Base-by-base conservation (phyloP, 2,888 invertebrate species). In the Parapristionchus giblindavisi region DNA sequence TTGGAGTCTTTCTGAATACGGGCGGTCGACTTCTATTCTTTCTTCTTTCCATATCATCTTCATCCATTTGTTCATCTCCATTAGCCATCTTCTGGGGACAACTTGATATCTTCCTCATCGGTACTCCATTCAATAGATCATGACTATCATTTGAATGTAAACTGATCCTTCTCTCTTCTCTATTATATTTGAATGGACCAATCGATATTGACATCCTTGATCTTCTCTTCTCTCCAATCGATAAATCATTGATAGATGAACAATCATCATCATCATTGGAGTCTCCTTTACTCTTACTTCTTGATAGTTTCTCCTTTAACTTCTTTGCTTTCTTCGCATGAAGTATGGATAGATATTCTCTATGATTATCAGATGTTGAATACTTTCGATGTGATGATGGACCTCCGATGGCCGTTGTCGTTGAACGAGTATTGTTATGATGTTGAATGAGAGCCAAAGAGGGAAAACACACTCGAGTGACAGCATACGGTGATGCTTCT, bases 381-480 rank as follows among this genome's bases (percentile, higher is more conserved):
- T 56, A 29, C 14, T 56, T 24, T n/a, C 17, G 5, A 27, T 48
- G 24, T 6, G 36, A 32, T 8, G 56, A 40, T 27, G 74, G 51
- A 17, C 51, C 68, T 43, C 52, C 38, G 21, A 38, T 43, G 17
- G 34, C 27, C 24, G 32, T 34, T 27, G 76, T 79, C 40, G 80
- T 79, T 43, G 78, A 77, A 8, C 48, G 36, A 3, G 61, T 63
- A 17, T 24, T 61, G 3, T 24, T 27, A 5, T 36, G 32, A 29
- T 52, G 51, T 29, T 71, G 38, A 14, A 56, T 29, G 2, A 83
- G 77, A 8, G 82, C 83, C 75, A 83, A 76, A 32, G 79, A 78
- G 17, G 83, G 83, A 43, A 83, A 83, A 56, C 76, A 81, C 27
- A 81, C 78, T 5, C 81, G 77, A 11, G 63, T 52, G 36, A 77